These are phyloP conservation scores for Coenobita brevimanus DNA, from an alignment of 1,140 invertebrate species.

Conservation along the genomic window DNA sequence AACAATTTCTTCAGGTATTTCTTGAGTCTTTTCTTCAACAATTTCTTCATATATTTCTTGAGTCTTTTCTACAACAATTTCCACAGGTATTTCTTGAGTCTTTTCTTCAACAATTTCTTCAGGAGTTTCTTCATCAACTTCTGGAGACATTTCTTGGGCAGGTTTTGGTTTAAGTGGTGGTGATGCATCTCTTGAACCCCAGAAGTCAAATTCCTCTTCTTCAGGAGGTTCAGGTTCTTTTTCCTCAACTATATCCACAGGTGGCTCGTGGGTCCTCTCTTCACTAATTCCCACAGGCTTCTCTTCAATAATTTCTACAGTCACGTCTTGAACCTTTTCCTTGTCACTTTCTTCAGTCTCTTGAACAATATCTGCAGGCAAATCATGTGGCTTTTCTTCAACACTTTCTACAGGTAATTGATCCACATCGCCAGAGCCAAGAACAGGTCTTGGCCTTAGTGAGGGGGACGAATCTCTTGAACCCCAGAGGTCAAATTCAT, in stretches of 20 bases:
- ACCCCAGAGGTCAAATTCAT: slow-evolving; percentile 22
- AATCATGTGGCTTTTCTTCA: no score
- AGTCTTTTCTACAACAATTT: no score
- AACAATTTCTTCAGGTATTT: neutral
- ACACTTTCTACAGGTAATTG: no score
- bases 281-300: neutral
- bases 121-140: neutral
- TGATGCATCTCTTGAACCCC: neutral
- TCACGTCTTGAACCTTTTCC: no score
- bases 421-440: no score
- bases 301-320: neutral
- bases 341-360: no score
- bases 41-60: no score
- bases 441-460: no score
- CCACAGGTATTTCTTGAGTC: neutral
- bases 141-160: no score
- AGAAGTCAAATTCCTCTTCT: neutral
- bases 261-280: neutral
- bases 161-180: neutral
- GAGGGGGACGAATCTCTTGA: no score
- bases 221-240: neutral
- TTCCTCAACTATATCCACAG: neutral
- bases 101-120: neutral
- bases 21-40: no score
- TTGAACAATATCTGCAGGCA: no score